A percentile compares a stretch with the other conserved stretches of the same genome.
phyloP scores from a whole-genome alignment of 2,888 invertebrate species.

The Cheilosia vernalis region DNA sequence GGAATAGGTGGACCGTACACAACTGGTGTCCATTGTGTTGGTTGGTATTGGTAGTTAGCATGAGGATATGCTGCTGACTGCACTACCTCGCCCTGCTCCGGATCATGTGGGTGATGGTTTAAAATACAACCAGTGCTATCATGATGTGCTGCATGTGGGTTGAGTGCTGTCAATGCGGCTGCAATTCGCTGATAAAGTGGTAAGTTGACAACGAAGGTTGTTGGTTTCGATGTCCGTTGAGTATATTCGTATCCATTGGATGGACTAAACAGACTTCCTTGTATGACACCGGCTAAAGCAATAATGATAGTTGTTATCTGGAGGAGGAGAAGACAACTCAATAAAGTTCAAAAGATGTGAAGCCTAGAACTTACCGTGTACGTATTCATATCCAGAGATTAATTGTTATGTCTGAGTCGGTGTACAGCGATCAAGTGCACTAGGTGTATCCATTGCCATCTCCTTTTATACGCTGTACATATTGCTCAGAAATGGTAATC shows the following conservation, averaged over 20 bases:
- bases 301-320: background rate
- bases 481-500: background rate
- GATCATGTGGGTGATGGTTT: conserved; percentile 1
- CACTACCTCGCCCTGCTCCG: conserved; percentile 3
- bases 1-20: background rate
- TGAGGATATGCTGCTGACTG: conserved; percentile 8
- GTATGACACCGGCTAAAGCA: background rate
- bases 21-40: background rate
- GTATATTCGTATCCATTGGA: background rate
- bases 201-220: background rate
- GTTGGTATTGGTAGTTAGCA: background rate
- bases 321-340: background rate
- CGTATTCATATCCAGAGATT: background rate
- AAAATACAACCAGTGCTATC: background rate
- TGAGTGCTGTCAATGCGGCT: background rate
- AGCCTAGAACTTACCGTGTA: background rate
- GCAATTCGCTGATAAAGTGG: background rate
- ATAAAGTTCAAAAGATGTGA: background rate
- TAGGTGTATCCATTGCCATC: background rate
- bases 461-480: background rate
- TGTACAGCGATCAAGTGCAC: background rate
- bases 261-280: background rate
- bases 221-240: background rate
- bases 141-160: background rate
- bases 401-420: background rate